These are phyloP conservation scores for Sandelia bainsii DNA, from an alignment of 2,797 vertebrate species.

Conservation along the genomic window DNA sequence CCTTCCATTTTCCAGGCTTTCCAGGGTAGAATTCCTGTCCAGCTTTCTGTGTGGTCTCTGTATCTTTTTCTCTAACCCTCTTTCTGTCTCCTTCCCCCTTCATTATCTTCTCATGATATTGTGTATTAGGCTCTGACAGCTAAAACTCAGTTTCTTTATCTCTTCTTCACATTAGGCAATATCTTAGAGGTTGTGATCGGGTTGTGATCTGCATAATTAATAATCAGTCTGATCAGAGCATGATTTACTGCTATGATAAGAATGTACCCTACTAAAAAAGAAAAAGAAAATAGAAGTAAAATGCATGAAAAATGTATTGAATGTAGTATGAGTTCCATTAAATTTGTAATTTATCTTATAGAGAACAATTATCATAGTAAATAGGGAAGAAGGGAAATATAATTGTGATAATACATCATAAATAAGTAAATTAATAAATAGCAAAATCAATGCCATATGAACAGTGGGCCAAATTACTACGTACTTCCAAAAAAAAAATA, in stretches of 20 bases:
- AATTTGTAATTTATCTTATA: background rate
- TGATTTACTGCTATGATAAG: background rate
- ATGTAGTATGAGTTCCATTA: background rate
- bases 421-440: background rate
- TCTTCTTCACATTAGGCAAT: constrained; percentile 31
- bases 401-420: background rate
- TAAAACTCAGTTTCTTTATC: constrained; percentile 39
- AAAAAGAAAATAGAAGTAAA: background rate
- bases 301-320: background rate
- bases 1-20: constrained; percentile 55
- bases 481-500: background rate
- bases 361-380: background rate
- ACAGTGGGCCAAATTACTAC: background rate
- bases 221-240: constrained; percentile 14
- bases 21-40: constrained; percentile 45
- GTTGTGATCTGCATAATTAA: constrained; percentile 14
- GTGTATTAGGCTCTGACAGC: constrained; percentile 46
- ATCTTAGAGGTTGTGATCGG: constrained; percentile 2
- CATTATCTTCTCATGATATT: constrained; percentile 49
- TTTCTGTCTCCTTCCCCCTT: constrained; percentile 38
- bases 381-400: background rate
- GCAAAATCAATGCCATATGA: background rate
- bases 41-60: constrained; percentile 51
- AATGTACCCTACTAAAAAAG: background rate
- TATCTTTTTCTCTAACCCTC: constrained; percentile 29